Evolutionary conservation across 2,113 vertebrate genomes (phyloP).

Genomic region (Anguilla rostrata): DNA sequence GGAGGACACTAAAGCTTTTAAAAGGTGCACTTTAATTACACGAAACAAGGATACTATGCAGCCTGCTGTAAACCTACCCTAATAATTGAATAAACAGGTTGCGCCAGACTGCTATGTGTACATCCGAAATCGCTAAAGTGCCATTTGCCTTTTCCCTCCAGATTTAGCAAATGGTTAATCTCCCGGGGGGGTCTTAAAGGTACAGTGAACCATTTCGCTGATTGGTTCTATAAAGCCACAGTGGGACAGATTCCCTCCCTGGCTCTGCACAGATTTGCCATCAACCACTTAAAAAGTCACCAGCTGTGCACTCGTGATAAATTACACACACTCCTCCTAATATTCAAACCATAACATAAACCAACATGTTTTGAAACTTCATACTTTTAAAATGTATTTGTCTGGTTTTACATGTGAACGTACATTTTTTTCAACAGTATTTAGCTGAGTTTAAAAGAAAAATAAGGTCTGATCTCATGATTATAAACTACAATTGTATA

Average conservation of each 20-base stretch:
- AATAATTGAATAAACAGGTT: conserved; percentile 1
- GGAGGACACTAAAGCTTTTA: not conserved
- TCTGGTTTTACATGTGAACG: not conserved
- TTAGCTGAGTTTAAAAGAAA: too few species aligned
- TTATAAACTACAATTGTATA: not conserved
- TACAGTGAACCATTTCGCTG: conserved; percentile 56
- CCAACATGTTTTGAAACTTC: not conserved
- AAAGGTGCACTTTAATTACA: not conserved
- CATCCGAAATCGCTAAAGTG: conserved; percentile 33
- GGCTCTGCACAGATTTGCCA: conserved; percentile 65
- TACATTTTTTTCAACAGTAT: not conserved
- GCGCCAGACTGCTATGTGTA: not conserved
- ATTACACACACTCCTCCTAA: not conserved
- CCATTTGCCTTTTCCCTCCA: conserved; percentile 70
- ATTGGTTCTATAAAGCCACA: conserved; percentile 65
- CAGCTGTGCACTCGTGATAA: conserved; percentile 20
- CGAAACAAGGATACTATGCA: not conserved
- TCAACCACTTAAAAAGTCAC: conserved; percentile 53
- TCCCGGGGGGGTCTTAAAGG: conserved; percentile 55
- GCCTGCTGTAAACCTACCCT: not conserved
- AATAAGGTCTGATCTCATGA: too few species aligned
- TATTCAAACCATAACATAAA: not conserved
- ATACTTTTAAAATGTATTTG: not conserved
- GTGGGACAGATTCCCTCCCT: conserved; percentile 48
- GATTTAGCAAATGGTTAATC: conserved; percentile 62